phyloP scores from a whole-genome alignment of 2,888 invertebrate species.

The Hermaeophaga mercurialis region DNA sequence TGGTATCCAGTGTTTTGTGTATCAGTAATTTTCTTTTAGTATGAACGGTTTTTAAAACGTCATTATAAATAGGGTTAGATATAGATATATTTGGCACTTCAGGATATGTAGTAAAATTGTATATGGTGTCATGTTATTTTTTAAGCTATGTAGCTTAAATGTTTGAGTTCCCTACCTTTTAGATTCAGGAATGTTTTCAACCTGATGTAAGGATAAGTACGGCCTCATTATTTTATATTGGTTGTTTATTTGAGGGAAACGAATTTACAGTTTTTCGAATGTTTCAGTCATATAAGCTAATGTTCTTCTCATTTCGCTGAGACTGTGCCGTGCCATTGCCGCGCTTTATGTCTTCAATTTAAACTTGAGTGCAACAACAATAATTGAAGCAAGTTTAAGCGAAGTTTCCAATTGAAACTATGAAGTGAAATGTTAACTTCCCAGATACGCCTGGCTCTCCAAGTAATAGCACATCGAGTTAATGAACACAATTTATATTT shows the following conservation, averaged over 20 bases:
- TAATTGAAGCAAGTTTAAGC: slow-evolving; percentile 44
- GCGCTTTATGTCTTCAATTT: slow-evolving; percentile 42
- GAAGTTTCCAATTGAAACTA: slow-evolving; percentile 46
- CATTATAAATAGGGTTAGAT: too few species aligned
- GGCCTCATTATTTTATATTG: too few species aligned
- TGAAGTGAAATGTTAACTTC: slow-evolving; percentile 47
- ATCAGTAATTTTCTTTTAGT: too few species aligned
- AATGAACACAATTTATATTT: slow-evolving; percentile 40
- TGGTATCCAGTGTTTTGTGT: too few species aligned
- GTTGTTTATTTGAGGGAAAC: slow-evolving; percentile 2
- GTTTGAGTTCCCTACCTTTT: too few species aligned
- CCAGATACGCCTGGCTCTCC: slow-evolving; percentile 36
- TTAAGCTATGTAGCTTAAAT: too few species aligned
- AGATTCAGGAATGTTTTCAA: too few species aligned
- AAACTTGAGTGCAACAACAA: slow-evolving; percentile 45
- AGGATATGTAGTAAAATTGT: too few species aligned
- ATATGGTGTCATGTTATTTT: too few species aligned
- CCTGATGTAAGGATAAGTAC: too few species aligned
- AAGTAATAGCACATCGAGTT: slow-evolving; percentile 37
- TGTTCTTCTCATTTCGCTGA: slow-evolving; percentile 34
- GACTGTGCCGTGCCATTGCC: slow-evolving; percentile 35
- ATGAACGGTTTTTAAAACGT: too few species aligned
- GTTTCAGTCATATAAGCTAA: slow-evolving; percentile 11
- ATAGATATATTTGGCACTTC: too few species aligned
- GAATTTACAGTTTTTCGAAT: slow-evolving; percentile 7